Percentiles rank a stretch among this genome's conserved stretches.
phyloP scores from a whole-genome alignment of 1,140 invertebrate species.

The Cherax quadricarinatus region DNA sequence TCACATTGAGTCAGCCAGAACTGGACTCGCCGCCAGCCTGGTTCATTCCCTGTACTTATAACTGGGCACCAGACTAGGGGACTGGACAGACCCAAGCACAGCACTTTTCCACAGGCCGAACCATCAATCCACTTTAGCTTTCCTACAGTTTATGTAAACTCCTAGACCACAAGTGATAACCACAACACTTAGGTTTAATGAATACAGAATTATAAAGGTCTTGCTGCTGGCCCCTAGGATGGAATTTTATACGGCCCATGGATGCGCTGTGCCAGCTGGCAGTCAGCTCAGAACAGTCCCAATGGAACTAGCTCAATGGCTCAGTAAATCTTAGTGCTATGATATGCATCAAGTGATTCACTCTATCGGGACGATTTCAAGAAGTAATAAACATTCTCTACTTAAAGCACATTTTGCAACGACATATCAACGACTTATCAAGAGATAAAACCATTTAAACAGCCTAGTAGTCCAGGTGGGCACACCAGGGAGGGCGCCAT shows the following conservation, averaged over 20 bases:
- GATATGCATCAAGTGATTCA: slow-evolving; percentile 72
- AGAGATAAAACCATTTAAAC: slow-evolving; percentile 69
- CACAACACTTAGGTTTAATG: not conserved
- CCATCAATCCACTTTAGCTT: not conserved
- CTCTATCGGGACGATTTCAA: slow-evolving; percentile 69
- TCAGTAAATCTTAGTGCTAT: slow-evolving; percentile 70
- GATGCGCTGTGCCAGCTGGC: slow-evolving; percentile 39
- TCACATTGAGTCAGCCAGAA: slow-evolving; percentile 31
- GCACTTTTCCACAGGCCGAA: slow-evolving; percentile 18
- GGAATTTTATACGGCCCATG: slow-evolving; percentile 43
- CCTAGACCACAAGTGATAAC: not conserved
- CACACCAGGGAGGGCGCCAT: slow-evolving; percentile 62
- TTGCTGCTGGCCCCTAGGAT: slow-evolving; percentile 5
- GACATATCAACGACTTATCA: slow-evolving; percentile 70
- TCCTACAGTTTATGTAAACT: not conserved
- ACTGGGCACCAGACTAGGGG: slow-evolving; percentile 16
- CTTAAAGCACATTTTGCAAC: slow-evolving; percentile 70
- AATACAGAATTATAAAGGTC: not conserved
- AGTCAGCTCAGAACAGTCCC: slow-evolving; percentile 57
- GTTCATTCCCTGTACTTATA: not conserved
- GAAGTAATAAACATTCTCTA: slow-evolving; percentile 71
- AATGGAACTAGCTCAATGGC: slow-evolving; percentile 64
- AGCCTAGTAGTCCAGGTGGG: slow-evolving; percentile 67
- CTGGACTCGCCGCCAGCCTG: slow-evolving; percentile 41
- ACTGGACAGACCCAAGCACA: slow-evolving; percentile 43